Conservation (phyloP, 2,888 invertebrate species). For the Agriopis marginaria region DNA sequence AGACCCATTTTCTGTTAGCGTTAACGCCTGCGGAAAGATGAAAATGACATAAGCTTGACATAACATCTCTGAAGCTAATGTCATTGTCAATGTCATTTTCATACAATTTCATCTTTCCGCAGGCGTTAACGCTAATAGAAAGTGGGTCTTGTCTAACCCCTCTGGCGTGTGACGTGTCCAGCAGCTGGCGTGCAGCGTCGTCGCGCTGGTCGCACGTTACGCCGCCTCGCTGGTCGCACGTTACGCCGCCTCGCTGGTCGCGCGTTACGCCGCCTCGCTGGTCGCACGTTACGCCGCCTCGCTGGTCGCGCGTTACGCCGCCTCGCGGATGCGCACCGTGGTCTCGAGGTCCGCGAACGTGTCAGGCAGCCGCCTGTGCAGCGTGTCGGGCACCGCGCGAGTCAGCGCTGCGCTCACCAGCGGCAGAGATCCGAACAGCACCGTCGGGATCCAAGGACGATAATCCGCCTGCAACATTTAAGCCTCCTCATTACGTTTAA, state of each 20-base stretch:
- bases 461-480: conserved; percentile 60
- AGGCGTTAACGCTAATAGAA: no score
- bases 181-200: neutral
- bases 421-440: conserved; percentile 82
- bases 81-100: no score
- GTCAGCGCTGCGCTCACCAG: conserved; percentile 83
- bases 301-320: conserved; percentile 11
- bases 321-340: conserved; percentile 27
- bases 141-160: no score
- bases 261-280: no score
- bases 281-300: neutral
- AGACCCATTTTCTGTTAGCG: no score
- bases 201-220: neutral
- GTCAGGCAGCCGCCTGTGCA: conserved; percentile 86
- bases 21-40: no score
- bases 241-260: neutral
- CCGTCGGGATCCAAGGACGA: conserved; percentile 81
- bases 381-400: conserved; percentile 87
- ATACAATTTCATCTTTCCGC: no score
- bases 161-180: no score
- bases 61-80: no score
- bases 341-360: conserved; percentile 82
- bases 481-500: neutral
- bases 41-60: no score
- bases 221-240: no score